Evolutionary conservation across 2,888 invertebrate species (phyloP).

Genomic region (Eutolmus rufibarbis): DNA sequence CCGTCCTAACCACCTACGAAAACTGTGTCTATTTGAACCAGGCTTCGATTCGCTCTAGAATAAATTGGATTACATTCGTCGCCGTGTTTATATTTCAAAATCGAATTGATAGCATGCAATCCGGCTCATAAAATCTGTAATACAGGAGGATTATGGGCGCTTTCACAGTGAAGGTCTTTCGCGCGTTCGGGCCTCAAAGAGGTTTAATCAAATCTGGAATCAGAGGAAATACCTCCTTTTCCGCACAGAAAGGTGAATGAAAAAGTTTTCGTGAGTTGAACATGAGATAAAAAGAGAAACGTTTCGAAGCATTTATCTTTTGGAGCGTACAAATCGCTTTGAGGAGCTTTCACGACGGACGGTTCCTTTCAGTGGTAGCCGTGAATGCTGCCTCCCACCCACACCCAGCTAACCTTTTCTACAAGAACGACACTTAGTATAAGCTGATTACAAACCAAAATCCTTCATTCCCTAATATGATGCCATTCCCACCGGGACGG

Average conservation of each 20-base stretch:
- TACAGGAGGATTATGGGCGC: background rate
- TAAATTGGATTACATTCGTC: background rate
- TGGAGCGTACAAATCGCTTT: background rate
- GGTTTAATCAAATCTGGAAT: background rate
- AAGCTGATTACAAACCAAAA: slow-evolving; percentile 33
- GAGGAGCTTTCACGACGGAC: background rate
- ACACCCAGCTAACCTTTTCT: background rate
- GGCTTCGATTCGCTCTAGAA: background rate
- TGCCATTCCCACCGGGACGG: background rate
- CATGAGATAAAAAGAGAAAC: background rate
- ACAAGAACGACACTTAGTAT: slow-evolving; percentile 3
- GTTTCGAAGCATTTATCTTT: background rate
- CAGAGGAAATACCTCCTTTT: background rate
- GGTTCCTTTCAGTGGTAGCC: background rate
- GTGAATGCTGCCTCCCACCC: background rate
- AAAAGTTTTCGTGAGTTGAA: background rate
- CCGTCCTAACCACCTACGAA: background rate
- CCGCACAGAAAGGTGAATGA: background rate
- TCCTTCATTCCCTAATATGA: slow-evolving; percentile 26
- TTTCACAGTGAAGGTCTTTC: background rate
- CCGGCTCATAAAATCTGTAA: background rate
- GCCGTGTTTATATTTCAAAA: background rate
- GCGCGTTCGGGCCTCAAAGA: background rate
- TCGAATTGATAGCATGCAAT: background rate
- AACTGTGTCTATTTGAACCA: background rate